Percentiles rank a stretch among this genome's conserved stretches.
These are phyloP conservation scores for Papilio helenus DNA, from an alignment of 1,140 invertebrate genomes.

Conservation along the genomic window DNA sequence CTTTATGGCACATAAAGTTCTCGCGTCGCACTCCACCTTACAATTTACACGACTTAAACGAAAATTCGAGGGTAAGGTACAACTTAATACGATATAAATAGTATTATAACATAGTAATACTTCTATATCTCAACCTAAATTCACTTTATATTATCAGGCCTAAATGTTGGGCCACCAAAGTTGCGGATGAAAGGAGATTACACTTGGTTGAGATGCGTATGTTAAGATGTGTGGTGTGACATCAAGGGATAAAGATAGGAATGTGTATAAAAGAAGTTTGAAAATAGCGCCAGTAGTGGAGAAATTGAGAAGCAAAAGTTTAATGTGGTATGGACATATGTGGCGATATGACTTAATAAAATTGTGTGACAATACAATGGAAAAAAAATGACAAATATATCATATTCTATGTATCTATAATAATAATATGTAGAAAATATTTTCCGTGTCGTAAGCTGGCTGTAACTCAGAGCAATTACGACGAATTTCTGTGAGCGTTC, in stretches of 20 bases:
- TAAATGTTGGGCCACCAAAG: background rate
- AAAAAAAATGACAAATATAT: too few species aligned
- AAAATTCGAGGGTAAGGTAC: constrained; percentile 23
- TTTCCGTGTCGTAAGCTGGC: background rate
- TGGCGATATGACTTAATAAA: too few species aligned
- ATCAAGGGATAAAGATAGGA: too few species aligned
- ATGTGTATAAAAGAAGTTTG: too few species aligned
- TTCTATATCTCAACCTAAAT: background rate
- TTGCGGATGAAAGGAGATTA: too few species aligned
- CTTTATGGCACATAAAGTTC: constrained; percentile 27
- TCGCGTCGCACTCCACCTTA: constrained; percentile 23
- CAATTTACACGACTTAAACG: constrained; percentile 18
- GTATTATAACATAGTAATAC: background rate
- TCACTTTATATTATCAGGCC: background rate
- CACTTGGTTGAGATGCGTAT: too few species aligned
- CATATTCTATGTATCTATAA: background rate
- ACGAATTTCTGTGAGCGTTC: constrained; percentile 26
- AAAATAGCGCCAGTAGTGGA: too few species aligned
- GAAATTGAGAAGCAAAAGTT: too few species aligned
- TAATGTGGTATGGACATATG: too few species aligned
- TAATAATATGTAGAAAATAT: background rate
- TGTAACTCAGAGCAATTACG: constrained; percentile 28
- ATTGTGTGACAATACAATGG: too few species aligned
- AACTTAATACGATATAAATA: background rate
- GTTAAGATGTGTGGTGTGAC: too few species aligned